phyloP scores from a whole-genome alignment of 2,888 invertebrate species.

The Pharmacophagus antenor region DNA sequence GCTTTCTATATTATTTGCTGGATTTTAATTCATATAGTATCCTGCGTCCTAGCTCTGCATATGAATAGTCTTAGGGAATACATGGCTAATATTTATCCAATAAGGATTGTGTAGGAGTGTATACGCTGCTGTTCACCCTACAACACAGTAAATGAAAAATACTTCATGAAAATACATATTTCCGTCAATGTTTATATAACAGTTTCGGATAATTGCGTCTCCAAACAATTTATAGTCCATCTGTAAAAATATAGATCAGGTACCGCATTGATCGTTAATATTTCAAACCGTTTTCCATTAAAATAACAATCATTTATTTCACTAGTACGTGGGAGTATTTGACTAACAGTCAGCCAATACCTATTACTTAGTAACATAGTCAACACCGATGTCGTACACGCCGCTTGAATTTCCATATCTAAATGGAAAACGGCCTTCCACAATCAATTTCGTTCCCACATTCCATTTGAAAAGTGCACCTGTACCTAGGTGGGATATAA shows the following conservation, averaged over 20 bases:
- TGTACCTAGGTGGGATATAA: slow-evolving; percentile 58
- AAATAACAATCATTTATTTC: not conserved
- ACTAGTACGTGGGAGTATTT: not conserved
- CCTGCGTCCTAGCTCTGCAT: not conserved
- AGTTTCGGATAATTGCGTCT: too few species aligned
- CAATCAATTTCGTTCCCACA: slow-evolving; percentile 74
- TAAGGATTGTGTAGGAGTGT: too few species aligned
- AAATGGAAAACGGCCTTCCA: slow-evolving; percentile 75
- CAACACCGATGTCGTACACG: slow-evolving; percentile 59
- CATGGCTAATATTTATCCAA: too few species aligned
- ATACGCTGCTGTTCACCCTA: too few species aligned
- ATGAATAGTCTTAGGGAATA: too few species aligned
- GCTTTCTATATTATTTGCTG: too few species aligned
- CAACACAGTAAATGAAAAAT: too few species aligned
- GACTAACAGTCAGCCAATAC: slow-evolving; percentile 38
- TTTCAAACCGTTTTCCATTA: not conserved
- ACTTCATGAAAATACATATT: too few species aligned
- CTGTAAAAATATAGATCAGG: not conserved
- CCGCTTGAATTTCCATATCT: slow-evolving; percentile 73
- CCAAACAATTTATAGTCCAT: too few species aligned
- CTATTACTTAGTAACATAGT: slow-evolving; percentile 54
- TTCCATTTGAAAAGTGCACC: slow-evolving; percentile 76
- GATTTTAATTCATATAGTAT: not conserved
- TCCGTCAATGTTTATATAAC: too few species aligned
- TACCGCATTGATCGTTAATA: not conserved